These are phyloP conservation scores for Charanyca ferruginea DNA, from an alignment of 2,888 invertebrate genomes.

Conservation along the genomic window DNA sequence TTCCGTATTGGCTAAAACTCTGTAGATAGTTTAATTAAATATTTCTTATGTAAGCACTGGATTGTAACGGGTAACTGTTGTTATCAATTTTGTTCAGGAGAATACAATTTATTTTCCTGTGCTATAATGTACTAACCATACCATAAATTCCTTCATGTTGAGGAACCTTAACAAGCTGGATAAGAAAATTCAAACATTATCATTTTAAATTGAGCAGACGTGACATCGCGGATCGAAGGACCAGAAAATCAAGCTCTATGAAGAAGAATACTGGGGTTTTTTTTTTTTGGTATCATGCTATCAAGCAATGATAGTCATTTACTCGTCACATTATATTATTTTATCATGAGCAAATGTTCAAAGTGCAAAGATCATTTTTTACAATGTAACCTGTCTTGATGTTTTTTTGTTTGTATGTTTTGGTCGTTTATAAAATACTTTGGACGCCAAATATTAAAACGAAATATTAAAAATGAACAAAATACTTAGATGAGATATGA, in stretches of 20 bases:
- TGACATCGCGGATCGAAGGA: not conserved
- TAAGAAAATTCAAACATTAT: not conserved
- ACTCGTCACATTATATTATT: constrained; percentile 3
- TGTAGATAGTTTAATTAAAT: not conserved
- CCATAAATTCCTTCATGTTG: not conserved
- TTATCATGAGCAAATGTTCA: not conserved
- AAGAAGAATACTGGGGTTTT: not conserved
- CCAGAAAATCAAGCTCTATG: not conserved
- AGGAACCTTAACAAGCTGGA: not conserved
- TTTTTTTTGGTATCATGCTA: not conserved
- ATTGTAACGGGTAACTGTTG: not conserved
- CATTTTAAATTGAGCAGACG: not conserved
- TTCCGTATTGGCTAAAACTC: constrained; percentile 1
- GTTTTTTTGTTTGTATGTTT: too few relatives aligned
- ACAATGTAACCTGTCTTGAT: too few relatives aligned
- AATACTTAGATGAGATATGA: too few relatives aligned
- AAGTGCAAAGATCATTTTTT: not conserved
- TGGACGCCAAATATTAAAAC: too few relatives aligned
- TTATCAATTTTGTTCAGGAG: not conserved
- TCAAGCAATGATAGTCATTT: not conserved
- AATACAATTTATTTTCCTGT: constrained; percentile 4
- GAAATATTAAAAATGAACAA: too few relatives aligned
- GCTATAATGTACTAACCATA: not conserved
- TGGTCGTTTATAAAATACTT: too few relatives aligned
- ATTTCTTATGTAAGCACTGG: constrained; percentile 10